phyloP scores from a whole-genome alignment of 23 tunicate genomes.

The Aplidium turbinatum region DNA sequence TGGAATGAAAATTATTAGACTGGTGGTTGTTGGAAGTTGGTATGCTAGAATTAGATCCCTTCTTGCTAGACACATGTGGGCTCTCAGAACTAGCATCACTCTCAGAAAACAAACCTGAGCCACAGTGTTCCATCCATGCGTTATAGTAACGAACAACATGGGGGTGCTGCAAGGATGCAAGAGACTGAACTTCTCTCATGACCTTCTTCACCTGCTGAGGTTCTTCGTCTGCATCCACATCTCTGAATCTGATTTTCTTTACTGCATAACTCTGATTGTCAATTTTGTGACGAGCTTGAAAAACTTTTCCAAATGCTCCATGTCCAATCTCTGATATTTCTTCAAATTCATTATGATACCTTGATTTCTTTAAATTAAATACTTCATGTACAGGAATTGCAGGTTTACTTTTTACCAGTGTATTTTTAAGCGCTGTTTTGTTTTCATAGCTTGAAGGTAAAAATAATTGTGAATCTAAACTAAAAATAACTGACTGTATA shows the following conservation, averaged over 20 bases:
- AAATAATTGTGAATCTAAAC: conserved; percentile 27
- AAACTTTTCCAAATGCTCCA: conserved; percentile 66
- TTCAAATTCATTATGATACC: conserved; percentile 54
- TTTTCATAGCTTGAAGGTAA: neutral
- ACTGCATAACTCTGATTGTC: conserved; percentile 81
- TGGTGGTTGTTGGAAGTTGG: too few species aligned
- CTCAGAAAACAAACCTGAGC: too few species aligned
- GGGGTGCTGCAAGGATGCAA: conserved; percentile 61
- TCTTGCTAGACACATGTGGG: too few species aligned
- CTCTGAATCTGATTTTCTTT: conserved; percentile 52
- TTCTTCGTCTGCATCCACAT: neutral
- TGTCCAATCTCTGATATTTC: conserved; percentile 50
- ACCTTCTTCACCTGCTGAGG: conserved; percentile 30
- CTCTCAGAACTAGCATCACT: too few species aligned
- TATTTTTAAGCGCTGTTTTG: neutral
- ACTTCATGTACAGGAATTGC: neutral
- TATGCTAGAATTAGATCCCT: too few species aligned
- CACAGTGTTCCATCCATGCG: conserved; percentile 95
- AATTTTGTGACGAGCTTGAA: conserved; percentile 51
- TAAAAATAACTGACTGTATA: conserved; percentile 52
- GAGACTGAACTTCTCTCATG: conserved; percentile 70
- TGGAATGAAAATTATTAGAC: too few species aligned
- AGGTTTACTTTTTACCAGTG: neutral
- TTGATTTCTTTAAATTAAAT: conserved; percentile 46
- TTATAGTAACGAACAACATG: conserved; percentile 69